Evolutionary conservation across 2,888 invertebrate genomes (phyloP).

Genomic region (Thysanoteuthis rhombus): DNA sequence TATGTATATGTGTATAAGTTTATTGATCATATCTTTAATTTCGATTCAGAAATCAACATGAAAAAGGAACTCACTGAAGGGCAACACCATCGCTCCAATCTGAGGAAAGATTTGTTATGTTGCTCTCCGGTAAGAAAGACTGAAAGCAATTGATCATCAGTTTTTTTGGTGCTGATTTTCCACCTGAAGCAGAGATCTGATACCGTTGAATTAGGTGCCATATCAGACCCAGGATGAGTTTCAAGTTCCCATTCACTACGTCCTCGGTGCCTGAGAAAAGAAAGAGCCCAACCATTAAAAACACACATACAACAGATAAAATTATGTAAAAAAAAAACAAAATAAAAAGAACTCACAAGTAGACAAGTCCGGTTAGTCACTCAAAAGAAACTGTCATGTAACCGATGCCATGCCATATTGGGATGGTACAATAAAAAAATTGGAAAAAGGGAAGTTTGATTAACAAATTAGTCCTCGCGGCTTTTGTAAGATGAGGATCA

Average conservation of each 20-base stretch:
- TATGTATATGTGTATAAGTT: neutral
- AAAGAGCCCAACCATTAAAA: no score
- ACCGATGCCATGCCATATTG: no score
- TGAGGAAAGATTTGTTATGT: slow-evolving; percentile 84
- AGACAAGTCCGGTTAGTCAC: no score
- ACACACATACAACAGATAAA: no score
- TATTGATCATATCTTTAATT: neutral
- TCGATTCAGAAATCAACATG: neutral
- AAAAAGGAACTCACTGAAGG: slow-evolving; percentile 71
- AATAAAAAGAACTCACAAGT: no score
- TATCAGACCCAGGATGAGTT: slow-evolving; percentile 92
- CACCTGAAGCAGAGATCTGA: slow-evolving; percentile 95
- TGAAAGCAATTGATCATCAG: slow-evolving; percentile 94
- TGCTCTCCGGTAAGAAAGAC: slow-evolving; percentile 71
- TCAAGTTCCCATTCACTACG: slow-evolving; percentile 96
- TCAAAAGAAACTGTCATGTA: no score
- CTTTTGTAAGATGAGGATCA: no score
- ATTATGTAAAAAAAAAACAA: no score
- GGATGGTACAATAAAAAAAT: no score
- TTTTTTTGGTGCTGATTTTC: slow-evolving; percentile 93
- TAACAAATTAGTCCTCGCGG: no score
- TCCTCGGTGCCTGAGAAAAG: slow-evolving; percentile 85
- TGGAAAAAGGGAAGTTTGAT: no score
- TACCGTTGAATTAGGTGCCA: slow-evolving; percentile 99
- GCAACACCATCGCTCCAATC: slow-evolving; percentile 98